Evolutionary conservation across 2,888 invertebrate species (phyloP).

Genomic region (Atethmia centrago): DNA sequence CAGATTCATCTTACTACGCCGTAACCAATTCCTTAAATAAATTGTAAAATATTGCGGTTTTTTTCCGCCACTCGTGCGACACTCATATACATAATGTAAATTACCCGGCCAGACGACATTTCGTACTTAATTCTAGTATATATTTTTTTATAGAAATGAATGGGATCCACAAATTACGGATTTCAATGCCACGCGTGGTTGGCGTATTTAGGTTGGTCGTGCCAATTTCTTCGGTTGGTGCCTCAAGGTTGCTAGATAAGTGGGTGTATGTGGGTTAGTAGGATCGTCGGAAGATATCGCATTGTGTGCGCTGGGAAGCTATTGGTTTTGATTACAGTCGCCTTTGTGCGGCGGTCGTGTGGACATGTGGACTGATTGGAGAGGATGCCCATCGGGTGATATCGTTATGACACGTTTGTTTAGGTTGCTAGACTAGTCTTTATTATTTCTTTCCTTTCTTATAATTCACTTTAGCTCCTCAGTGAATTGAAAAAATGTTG

Average conservation of each 20-base stretch:
- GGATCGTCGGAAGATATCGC: slow-evolving; percentile 66
- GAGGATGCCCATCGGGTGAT: slow-evolving; percentile 48
- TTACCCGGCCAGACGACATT: slow-evolving; percentile 70
- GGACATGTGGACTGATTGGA: slow-evolving; percentile 51
- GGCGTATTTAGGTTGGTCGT: slow-evolving; percentile 73
- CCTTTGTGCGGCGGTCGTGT: slow-evolving; percentile 58
- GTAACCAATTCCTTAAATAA: slow-evolving; percentile 68
- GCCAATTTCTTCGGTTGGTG: slow-evolving; percentile 76
- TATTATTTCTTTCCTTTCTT: no score
- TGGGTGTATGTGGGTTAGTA: slow-evolving; percentile 76
- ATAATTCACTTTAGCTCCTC: neutral
- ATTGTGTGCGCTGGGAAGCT: slow-evolving; percentile 63
- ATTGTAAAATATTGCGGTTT: slow-evolving; percentile 67
- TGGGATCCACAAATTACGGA: slow-evolving; percentile 78
- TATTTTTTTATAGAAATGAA: slow-evolving; percentile 79
- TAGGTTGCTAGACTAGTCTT: slow-evolving; percentile 22
- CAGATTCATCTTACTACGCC: slow-evolving; percentile 51
- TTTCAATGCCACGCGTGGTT: slow-evolving; percentile 73
- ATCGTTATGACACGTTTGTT: slow-evolving; percentile 45
- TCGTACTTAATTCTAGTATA: slow-evolving; percentile 64
- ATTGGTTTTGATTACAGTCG: slow-evolving; percentile 66
- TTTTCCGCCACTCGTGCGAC: slow-evolving; percentile 64
- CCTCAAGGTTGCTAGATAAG: slow-evolving; percentile 74
- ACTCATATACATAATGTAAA: slow-evolving; percentile 65
- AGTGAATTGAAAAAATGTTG: neutral